phyloP scores from a whole-genome alignment of 2,888 invertebrate genomes.

The Mimachlamys varia region DNA sequence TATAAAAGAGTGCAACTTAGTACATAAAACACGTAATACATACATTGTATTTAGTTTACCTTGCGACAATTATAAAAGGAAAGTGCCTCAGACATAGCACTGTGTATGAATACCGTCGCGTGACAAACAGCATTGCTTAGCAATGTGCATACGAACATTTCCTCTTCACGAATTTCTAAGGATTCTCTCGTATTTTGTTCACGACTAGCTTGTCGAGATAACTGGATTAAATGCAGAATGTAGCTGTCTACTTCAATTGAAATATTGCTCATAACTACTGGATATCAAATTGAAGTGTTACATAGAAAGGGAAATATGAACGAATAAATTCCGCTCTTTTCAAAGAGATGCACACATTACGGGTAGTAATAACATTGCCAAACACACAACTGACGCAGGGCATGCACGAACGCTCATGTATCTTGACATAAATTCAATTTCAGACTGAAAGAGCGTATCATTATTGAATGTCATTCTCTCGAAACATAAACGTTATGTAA shows the following conservation, averaged over 20 bases:
- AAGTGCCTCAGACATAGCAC: too few species aligned
- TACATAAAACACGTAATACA: too few species aligned
- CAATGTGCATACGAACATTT: background rate
- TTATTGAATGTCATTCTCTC: background rate
- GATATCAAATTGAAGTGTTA: background rate
- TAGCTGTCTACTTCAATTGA: background rate
- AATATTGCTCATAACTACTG: background rate
- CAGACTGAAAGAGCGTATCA: background rate
- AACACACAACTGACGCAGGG: background rate
- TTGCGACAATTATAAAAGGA: too few species aligned
- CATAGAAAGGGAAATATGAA: background rate
- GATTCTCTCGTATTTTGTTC: background rate
- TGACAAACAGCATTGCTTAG: background rate
- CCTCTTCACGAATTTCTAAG: background rate
- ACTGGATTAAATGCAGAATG: background rate
- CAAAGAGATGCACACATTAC: background rate
- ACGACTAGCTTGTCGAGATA: background rate
- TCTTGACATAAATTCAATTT: conserved; percentile 6
- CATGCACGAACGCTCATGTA: background rate
- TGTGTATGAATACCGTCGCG: too few species aligned
- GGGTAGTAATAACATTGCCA: background rate
- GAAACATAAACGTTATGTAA: background rate
- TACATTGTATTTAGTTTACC: too few species aligned
- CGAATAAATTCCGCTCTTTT: background rate
- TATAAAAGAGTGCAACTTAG: too few species aligned